Evolutionary conservation across 2,888 invertebrate species (phyloP), one percentile per base, ranked within the genome.

Genomic region (Drosophila fulvimacula): DNA sequence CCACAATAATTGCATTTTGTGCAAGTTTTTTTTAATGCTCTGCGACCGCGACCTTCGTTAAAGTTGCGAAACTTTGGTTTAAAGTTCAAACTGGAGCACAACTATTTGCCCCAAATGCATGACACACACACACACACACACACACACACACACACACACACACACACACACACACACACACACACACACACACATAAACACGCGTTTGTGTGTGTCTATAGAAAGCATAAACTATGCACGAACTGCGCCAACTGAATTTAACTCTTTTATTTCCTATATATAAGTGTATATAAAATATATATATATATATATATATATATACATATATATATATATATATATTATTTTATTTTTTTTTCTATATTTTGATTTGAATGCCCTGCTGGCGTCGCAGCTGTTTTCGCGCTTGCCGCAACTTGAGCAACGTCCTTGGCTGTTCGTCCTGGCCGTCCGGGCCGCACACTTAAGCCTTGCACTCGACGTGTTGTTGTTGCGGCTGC

Each of bases 91-190:
- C 80, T 90, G 69, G 85, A 82, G 69, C 90, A 87, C 79, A 90
- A 88, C 89, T 90, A 89, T 90, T 88, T 88, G 89, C 82, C 88
- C 88, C 81, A 90, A 81, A 88, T 79, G 76, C 71, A 53, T 69
- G 76, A 65, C 60, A 69, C 42, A 44, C 42, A 73, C 39, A 53
- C 30, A 52, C 41, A 56, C 42, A 73, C 42, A 53, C 34, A 51
- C 39, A 56, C 24, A 52, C 41, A 51, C 21, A 30, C 19, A 5
- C 38, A 41, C 9, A 53, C 17, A 32, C 4, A 19, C 1, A 15
- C 57, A 38, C 62, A 19, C 55, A 17, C n/a, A n/a, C n/a, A 65
- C 60, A 69, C 42, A 44, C 42, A 73, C 39, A 53, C 30, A 52
- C 41, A 56, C 42, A 73, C 42, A 53, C 34, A 51, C 39, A 56